Evolutionary conservation across 2,113 vertebrate species (phyloP).

Genomic region (Passer domesticus): DNA sequence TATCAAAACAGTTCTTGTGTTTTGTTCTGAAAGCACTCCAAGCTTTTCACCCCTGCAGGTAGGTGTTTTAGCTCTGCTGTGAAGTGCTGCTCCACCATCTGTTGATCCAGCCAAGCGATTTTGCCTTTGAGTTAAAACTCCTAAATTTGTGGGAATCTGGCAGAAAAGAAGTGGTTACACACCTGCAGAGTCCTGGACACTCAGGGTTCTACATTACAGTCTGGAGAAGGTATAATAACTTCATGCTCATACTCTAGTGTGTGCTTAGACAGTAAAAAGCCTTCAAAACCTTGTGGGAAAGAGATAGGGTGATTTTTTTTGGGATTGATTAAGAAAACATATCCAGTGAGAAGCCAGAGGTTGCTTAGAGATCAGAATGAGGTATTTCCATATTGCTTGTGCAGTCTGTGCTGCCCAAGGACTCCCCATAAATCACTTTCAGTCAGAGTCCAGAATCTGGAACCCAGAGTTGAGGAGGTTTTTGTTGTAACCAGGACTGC

Average conservation of each 20-base stretch:
- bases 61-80: not conserved
- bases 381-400: not conserved
- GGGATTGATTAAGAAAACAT: not conserved
- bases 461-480: not conserved
- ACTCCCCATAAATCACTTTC: not conserved
- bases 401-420: not conserved
- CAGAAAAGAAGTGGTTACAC: not conserved
- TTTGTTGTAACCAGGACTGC: not conserved
- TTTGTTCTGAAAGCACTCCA: not conserved
- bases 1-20: not conserved
- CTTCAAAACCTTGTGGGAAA: not conserved
- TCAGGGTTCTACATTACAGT: not conserved
- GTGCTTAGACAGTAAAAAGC: not conserved
- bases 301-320: accelerated
- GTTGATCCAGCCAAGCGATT: not conserved
- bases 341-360: not conserved
- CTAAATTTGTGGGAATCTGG: not conserved
- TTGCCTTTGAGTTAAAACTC: not conserved
- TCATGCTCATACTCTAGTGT: accelerated
- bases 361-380: not conserved
- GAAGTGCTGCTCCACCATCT: not conserved
- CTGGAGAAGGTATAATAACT: not conserved
- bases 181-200: not conserved
- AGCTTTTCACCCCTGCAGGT: not conserved
- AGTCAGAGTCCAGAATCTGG: not conserved